Conservation (phyloP, 1,140 invertebrate species). For the Dendroctonus valens region DNA sequence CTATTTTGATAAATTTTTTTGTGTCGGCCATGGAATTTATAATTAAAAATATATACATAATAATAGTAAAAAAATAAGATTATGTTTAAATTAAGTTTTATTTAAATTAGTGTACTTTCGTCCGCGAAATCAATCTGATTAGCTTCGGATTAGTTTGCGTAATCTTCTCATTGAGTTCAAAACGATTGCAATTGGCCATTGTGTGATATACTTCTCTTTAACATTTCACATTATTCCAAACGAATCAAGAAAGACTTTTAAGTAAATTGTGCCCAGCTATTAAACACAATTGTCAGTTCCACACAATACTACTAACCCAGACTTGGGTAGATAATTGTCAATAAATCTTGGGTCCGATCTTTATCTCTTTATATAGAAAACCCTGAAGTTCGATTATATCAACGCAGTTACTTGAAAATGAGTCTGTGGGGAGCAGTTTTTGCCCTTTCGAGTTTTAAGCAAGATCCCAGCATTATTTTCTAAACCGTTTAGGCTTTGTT, state of each 20-base stretch:
- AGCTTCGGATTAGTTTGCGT: too few relatives aligned
- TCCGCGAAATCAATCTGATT: too few relatives aligned
- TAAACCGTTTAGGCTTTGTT: slow-evolving; percentile 25
- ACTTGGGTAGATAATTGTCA: slow-evolving; percentile 26
- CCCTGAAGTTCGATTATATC: slow-evolving; percentile 30
- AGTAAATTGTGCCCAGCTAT: slow-evolving; percentile 10
- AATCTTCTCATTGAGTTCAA: too few relatives aligned
- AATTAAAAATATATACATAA: too few relatives aligned
- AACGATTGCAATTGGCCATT: too few relatives aligned
- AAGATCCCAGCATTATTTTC: slow-evolving; percentile 7
- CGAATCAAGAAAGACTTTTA: slow-evolving; percentile 15
- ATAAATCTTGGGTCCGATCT: slow-evolving; percentile 28
- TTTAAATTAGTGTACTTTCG: too few relatives aligned
- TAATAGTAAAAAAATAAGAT: too few relatives aligned
- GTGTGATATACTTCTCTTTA: too few relatives aligned
- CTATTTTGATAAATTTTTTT: too few relatives aligned
- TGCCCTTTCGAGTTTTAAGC: slow-evolving; percentile 18
- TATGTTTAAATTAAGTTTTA: too few relatives aligned
- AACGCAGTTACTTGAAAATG: slow-evolving; percentile 29
- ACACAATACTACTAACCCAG: slow-evolving; percentile 24
- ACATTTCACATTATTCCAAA: slow-evolving; percentile 8
- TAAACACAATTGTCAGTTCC: slow-evolving; percentile 20
- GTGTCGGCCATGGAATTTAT: too few relatives aligned
- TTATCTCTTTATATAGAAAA: slow-evolving; percentile 32
- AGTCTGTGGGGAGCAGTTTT: slow-evolving; percentile 22